phyloP scores from a whole-genome alignment of 2,113 vertebrate genomes.

The Taurulus bubalis region DNA sequence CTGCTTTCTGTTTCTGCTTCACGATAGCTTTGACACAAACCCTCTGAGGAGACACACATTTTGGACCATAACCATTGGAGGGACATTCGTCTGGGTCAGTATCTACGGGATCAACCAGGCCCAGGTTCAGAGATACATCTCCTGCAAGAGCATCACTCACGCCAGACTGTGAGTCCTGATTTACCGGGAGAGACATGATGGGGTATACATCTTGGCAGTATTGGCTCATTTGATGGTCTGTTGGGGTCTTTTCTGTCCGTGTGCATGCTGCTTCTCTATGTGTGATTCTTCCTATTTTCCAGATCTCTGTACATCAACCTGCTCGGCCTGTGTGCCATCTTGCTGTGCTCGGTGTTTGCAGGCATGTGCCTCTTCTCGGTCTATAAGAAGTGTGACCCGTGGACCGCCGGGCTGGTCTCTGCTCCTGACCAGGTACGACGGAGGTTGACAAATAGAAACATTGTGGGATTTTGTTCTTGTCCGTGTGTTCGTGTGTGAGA shows the following conservation, averaged over 20 bases:
- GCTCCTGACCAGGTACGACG: constrained; percentile 90
- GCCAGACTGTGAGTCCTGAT: constrained; percentile 90
- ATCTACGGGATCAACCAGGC: constrained; percentile 94
- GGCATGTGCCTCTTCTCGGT: constrained; percentile 92
- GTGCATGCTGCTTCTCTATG: neutral
- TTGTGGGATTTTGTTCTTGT: neutral
- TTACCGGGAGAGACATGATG: rapidly evolving
- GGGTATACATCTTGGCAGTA: neutral
- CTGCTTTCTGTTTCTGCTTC: neutral
- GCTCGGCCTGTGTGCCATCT: constrained; percentile 89
- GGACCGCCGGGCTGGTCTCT: constrained; percentile 85
- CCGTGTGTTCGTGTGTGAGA: neutral
- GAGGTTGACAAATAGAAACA: neutral
- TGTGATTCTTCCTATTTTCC: constrained; percentile 15
- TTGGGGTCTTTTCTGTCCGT: neutral
- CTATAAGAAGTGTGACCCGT: constrained; percentile 93
- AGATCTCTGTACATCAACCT: constrained; percentile 95
- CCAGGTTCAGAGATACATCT: constrained; percentile 95
- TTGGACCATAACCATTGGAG: constrained; percentile 92
- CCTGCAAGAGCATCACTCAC: constrained; percentile 91
- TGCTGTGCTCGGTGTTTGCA: constrained; percentile 85
- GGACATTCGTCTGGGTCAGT: constrained; percentile 90
- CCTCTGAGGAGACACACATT: constrained; percentile 94
- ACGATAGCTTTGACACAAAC: constrained; percentile 88
- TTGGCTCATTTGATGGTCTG: neutral